Base-by-base conservation (phyloP, 2,797 vertebrate species). In the Gobio occitaniae region DNA sequence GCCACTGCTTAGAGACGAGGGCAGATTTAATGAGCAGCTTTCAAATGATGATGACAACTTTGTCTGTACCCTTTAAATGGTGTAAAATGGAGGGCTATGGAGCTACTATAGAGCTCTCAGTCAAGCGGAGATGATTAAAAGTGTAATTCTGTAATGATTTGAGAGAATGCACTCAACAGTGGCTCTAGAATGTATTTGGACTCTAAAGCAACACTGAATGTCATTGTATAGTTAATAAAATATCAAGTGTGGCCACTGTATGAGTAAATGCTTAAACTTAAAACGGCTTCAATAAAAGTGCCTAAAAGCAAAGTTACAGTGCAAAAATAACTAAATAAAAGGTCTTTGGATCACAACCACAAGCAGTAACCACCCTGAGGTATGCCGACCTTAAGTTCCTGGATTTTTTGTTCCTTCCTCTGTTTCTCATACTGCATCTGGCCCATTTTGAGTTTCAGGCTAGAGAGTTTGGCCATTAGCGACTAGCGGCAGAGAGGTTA, bases 371-470 rank as follows among this genome's bases (percentile, higher is more conserved):
- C 89, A 90, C 88, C 93, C 93, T 89, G 83, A 78, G 91, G 91
- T 93, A 94, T 96, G 96, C 94, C 89, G 94, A 99, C 97, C 97
- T 99, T 96, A 83, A 97, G 88, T 29, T 96, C 94, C 92, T 97
- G 96, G 94, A 96, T 96, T 92, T 97, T 97, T 95, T 96, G 95
- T 87, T 98, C 97, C 96, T 95, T 97, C 96, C 96, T 96, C 93
- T 97, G 97, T 94, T 98, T 99, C 94, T 99, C 98, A 96, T 96
- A 99, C 94, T 98, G 97, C 97, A 98, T 96, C 97, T 99, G 98
- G 94, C 97, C 96, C 96, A 98, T 96, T 95, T 97, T 98, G 96
- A 99, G 97, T 99, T 99, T 99, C 97, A 98, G 96, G 95, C 98
- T 99, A 97, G 98, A 99, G 93, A 98, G 96, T 94, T 99, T 99